Evolutionary conservation across 1,140 invertebrate species (phyloP), one percentile per base, ranked within the genome.

Genomic region (Drosophila cardini): DNA sequence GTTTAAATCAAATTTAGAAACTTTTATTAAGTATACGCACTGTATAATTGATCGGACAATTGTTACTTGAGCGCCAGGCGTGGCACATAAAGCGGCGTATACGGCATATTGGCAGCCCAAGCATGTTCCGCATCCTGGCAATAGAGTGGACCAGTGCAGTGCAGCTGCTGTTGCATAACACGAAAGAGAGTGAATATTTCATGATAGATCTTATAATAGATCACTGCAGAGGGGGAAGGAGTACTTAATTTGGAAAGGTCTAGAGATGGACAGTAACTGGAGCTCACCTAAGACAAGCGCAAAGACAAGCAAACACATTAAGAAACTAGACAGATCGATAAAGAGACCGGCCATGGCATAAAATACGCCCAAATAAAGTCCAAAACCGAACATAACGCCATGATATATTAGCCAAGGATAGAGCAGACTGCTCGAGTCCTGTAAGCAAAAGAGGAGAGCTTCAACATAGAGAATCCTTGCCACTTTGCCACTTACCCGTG

Each of bases 351-450:
- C 69, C 50, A 72, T 71, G 16, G 72, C 80, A 69, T 85, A 86
- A 58, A 90, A 90, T 45, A 90, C 36, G 9, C 71, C 89, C 55
- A 90, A 45, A 61, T 90, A 90, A 0, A 87, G 72, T 9, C 50
- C 71, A 48, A 90, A 63, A 8, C 87, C 87, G 45, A 89, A 90
- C 9, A 71, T 40, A 46, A 90, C 50, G 36, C 89, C 87, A 52
- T 90, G 80, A 43, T 62, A 90, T 34, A 90, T 87, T 13, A 90
- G 56, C 87, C 87, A 90, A n/a, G 87, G 89, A 75, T 84, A 90
- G n/a, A 90, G 57, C 18, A 90, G 36, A 9, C 78, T 60, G 42
- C 87, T 74, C 1, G 74, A 72, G 16, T 90, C 80, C 76, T 90
- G 13, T 4, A 9, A 18, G 30, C 30, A 4, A 1, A n/a, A 42